Percentiles rank a stretch among this genome's conserved stretches.
Conservation (phyloP, 2,888 invertebrate genomes). For the Rapana venosa region DNA sequence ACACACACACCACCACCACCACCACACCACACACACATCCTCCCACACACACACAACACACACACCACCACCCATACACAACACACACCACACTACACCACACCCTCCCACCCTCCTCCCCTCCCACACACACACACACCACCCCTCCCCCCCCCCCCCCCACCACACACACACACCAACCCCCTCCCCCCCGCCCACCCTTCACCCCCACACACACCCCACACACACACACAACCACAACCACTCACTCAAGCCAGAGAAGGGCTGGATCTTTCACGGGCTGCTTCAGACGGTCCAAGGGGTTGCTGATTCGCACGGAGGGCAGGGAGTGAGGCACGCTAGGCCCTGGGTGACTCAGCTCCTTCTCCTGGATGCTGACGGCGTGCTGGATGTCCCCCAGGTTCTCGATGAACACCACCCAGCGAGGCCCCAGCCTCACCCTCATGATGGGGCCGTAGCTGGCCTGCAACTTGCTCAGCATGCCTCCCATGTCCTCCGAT, state of each 20-base stretch:
- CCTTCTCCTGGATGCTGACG: not conserved
- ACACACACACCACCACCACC: too few relatives aligned
- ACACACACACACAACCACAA: not conserved
- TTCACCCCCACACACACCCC: too few relatives aligned
- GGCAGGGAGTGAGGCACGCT: not conserved
- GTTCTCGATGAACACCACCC: constrained; percentile 12
- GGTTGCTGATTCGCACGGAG: not conserved
- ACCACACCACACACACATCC: too few relatives aligned
- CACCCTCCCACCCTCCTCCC: too few relatives aligned
- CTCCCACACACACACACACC: too few relatives aligned
- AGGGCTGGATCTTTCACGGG: not conserved
- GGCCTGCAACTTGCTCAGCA: constrained; percentile 9
- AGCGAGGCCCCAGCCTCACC: not conserved
- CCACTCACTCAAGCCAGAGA: not conserved
- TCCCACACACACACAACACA: too few relatives aligned
- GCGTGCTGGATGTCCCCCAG: constrained; percentile 21
- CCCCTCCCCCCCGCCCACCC: too few relatives aligned
- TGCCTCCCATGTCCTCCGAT: constrained; percentile 2
- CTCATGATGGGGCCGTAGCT: constrained; percentile 4
- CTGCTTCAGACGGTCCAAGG: not conserved
- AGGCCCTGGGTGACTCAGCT: not conserved
- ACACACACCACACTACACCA: too few relatives aligned
- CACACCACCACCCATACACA: too few relatives aligned
- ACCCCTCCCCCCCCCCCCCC: too few relatives aligned
- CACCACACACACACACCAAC: too few relatives aligned